These are phyloP conservation scores for Apostichopus leukothele DNA, from an alignment of 53 echinoderm and acorn worm genomes.

Conservation along the genomic window DNA sequence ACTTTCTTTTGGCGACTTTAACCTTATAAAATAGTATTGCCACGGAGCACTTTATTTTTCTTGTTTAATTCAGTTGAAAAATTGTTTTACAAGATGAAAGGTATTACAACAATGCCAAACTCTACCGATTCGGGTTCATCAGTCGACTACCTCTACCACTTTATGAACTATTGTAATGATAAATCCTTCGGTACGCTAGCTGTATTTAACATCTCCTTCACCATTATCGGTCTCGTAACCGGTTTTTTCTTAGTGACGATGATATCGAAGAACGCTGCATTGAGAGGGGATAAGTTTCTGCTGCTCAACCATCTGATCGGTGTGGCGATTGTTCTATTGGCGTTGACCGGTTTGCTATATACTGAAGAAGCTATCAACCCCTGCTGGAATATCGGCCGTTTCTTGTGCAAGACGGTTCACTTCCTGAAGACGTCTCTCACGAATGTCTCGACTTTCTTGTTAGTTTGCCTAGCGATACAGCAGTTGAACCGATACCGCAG, in stretches of 20 bases:
- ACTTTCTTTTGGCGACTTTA: no score
- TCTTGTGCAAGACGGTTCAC: constrained; percentile 23
- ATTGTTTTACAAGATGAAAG: no score
- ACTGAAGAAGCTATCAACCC: constrained; percentile 36
- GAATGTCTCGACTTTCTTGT: constrained; percentile 26
- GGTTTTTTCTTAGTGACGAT: constrained; percentile 6
- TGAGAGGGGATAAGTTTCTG: constrained; percentile 35
- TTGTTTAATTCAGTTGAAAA: no score
- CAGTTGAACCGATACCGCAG: constrained; percentile 39
- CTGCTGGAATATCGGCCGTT: constrained; percentile 9
- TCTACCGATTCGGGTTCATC: no score
- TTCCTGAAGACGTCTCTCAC: constrained; percentile 17
- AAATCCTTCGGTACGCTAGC: neutral
- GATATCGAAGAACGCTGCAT: constrained; percentile 17
- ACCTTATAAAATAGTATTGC: no score
- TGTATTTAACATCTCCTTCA: constrained; percentile 25
- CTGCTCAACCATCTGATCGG: constrained; percentile 18
- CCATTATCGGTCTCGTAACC: neutral
- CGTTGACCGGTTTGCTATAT: constrained; percentile 5
- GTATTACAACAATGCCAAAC: no score
- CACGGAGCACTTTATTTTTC: no score
- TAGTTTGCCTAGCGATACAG: constrained; percentile 19
- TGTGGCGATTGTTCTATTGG: neutral
- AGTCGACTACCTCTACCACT: no score
- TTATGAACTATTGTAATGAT: neutral